Evolutionary conservation across 2,797 vertebrate species (phyloP).

Genomic region (Crocidura indochinensis): DNA sequence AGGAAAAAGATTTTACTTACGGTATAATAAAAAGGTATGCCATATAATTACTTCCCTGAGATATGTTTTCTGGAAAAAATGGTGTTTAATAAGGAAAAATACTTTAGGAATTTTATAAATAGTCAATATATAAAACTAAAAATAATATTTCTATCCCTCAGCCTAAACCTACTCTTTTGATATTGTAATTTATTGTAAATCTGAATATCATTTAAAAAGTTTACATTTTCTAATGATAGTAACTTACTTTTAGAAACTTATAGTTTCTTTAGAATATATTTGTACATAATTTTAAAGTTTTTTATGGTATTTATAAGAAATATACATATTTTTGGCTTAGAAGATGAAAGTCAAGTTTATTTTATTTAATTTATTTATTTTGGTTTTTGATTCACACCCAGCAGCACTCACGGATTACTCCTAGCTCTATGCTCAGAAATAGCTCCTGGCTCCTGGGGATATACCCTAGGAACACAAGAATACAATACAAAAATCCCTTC

Average conservation of each 20-base stretch:
- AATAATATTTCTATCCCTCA: not conserved
- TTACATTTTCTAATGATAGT: constrained; percentile 31
- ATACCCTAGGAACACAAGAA: no score
- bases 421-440: no score
- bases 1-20: constrained; percentile 43
- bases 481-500: no score
- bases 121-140: not conserved
- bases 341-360: not conserved
- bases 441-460: no score
- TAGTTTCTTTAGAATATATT: constrained; percentile 57
- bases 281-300: constrained; percentile 39
- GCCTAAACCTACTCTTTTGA: not conserved
- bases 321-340: constrained; percentile 38
- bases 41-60: not conserved
- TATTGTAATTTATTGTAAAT: not conserved
- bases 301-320: constrained; percentile 23
- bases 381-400: no score
- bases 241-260: constrained; percentile 22
- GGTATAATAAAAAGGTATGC: not conserved
- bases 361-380: no score
- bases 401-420: no score
- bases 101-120: not conserved
- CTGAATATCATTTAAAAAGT: constrained; percentile 53
- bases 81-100: not conserved
- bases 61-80: constrained; percentile 26